Evolutionary conservation across 2,888 invertebrate species (phyloP).

Genomic region (Eristalinus aeneus): DNA sequence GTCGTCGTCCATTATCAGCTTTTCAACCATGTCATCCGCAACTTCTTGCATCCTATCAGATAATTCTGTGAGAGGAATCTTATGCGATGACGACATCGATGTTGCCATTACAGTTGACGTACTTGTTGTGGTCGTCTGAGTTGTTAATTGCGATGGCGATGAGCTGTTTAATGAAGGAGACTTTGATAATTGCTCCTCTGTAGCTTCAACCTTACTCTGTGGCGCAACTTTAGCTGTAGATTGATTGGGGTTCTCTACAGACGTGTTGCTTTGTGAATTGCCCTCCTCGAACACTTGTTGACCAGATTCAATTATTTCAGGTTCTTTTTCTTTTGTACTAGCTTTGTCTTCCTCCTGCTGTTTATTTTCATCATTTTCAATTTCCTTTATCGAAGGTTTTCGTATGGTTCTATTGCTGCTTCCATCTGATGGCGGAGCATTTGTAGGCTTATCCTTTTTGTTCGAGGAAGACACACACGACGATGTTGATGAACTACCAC

Average conservation of each 20-base stretch:
- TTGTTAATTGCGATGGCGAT: conserved; percentile 18
- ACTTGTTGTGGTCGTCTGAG: conserved; percentile 30
- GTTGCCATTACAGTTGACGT: not conserved
- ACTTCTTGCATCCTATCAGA: conserved; percentile 84
- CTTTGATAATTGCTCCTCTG: conserved; percentile 33
- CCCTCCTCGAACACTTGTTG: conserved; percentile 39
- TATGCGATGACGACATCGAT: conserved; percentile 25
- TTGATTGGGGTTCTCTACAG: not conserved
- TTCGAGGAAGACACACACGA: conserved; percentile 27
- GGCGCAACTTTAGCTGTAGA: not conserved
- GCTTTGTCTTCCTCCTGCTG: not conserved
- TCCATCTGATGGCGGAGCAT: not conserved
- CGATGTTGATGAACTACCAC: conserved; percentile 32
- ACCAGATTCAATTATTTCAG: conserved; percentile 14
- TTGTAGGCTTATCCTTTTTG: conserved; percentile 6
- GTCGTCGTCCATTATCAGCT: conserved; percentile 88
- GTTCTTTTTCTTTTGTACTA: conserved; percentile 20
- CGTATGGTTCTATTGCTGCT: conserved; percentile 7
- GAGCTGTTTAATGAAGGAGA: conserved; percentile 14
- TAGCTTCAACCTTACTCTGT: conserved; percentile 18
- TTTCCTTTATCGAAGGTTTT: not conserved
- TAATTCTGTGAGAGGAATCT: conserved; percentile 72
- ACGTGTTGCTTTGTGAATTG: not conserved
- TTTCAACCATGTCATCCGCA: conserved; percentile 87
- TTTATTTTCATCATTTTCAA: not conserved